A percentile compares a stretch with the other conserved stretches of the same genome.
These are phyloP conservation scores for Falco punctatus DNA, from an alignment of 2,113 vertebrate genomes.

Conservation along the genomic window DNA sequence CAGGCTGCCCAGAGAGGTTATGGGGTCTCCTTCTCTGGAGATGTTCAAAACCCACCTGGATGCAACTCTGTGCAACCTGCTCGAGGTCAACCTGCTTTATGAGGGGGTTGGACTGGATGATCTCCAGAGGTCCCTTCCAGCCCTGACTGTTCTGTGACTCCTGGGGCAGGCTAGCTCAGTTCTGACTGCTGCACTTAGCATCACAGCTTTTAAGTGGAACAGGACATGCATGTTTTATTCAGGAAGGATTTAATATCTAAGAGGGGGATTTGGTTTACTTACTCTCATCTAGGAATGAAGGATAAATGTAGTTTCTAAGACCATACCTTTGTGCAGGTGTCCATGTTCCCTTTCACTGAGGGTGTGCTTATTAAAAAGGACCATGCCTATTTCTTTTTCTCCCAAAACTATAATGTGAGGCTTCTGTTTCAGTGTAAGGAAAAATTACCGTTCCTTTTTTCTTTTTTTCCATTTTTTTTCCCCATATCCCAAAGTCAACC, in stretches of 20 bases:
- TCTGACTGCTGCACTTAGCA: background rate
- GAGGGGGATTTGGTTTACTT: background rate
- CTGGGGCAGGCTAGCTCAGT: background rate
- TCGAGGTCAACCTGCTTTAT: no score
- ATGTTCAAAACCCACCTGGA: no score
- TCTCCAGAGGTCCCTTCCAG: no score
- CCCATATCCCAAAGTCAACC: background rate
- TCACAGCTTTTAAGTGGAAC: background rate
- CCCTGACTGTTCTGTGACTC: background rate
- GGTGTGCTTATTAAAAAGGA: background rate
- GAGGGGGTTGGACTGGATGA: no score
- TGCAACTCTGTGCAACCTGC: no score
- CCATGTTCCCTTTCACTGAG: background rate
- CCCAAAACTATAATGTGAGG: background rate
- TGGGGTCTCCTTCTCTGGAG: no score
- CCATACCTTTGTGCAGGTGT: accelerated
- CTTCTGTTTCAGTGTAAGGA: background rate
- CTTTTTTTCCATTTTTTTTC: background rate
- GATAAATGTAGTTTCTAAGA: background rate
- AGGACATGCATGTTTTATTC: accelerated
- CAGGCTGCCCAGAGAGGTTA: no score
- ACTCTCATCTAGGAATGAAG: background rate
- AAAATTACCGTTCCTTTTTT: background rate
- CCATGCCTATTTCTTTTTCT: background rate
- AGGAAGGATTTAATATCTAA: background rate